These are phyloP conservation scores for Stomatorhinus walkeri DNA, from an alignment of 2,797 vertebrate species.

Conservation along the genomic window DNA sequence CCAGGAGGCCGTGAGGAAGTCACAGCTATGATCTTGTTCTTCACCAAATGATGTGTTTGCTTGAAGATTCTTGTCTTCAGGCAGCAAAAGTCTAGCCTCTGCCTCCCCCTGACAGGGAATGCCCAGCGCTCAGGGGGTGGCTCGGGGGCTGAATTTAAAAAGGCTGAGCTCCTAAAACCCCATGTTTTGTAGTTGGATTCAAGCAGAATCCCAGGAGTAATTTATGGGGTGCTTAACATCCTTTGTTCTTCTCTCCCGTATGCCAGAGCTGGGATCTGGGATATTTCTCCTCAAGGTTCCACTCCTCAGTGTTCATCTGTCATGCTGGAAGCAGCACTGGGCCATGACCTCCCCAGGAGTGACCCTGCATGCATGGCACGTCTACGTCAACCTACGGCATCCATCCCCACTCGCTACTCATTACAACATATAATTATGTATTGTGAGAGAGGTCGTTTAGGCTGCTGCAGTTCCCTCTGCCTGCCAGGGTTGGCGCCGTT, in stretches of 20 bases:
- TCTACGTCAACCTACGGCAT: background rate
- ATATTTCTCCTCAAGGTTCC: background rate
- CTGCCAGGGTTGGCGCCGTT: background rate
- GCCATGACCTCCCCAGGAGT: background rate
- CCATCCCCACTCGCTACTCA: background rate
- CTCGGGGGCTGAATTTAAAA: background rate
- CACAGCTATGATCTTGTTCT: background rate
- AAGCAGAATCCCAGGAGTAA: slow-evolving; percentile 1
- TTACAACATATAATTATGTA: background rate
- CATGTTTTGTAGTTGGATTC: background rate
- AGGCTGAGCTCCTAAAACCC: background rate
- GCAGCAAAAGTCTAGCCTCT: background rate
- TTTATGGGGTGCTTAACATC: slow-evolving; percentile 14
- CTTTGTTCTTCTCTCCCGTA: background rate
- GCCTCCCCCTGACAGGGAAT: background rate
- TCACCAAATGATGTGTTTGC: background rate
- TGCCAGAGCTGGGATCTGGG: background rate
- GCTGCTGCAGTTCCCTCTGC: background rate
- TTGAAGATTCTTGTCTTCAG: background rate
- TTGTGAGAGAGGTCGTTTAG: background rate
- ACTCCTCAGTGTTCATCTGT: background rate
- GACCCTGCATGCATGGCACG: background rate
- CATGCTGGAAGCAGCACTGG: background rate
- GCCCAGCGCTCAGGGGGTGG: background rate
- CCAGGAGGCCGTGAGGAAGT: background rate